A percentile compares a stretch with the other conserved stretches of the same genome.
These are phyloP conservation scores for Corella eumyota DNA, from an alignment of 23 tunicate species.

Conservation along the genomic window DNA sequence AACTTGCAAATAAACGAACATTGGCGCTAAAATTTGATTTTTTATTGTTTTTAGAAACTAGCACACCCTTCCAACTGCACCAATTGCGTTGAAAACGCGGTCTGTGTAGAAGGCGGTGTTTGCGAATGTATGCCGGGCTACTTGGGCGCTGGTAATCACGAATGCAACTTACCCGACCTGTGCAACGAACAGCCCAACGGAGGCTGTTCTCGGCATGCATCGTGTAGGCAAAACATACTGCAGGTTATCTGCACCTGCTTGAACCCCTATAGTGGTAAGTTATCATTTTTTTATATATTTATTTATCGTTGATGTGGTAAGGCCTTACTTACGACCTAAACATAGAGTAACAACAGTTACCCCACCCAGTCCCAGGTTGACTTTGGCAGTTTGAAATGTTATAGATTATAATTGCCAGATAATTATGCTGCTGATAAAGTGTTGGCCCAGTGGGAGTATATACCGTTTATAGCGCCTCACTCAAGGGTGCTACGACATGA, in stretches of 20 bases:
- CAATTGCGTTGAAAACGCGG: conserved; percentile 41
- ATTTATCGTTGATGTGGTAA: too few relatives aligned
- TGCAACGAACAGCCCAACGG: conserved; percentile 48
- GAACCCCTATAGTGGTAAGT: conserved; percentile 49
- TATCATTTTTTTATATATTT: not conserved
- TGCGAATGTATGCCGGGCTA: conserved; percentile 72
- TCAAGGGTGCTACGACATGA: too few relatives aligned
- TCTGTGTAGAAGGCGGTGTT: conserved; percentile 34
- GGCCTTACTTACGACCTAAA: too few relatives aligned
- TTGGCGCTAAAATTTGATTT: too few relatives aligned
- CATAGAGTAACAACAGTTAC: too few relatives aligned
- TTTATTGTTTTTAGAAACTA: conserved; percentile 18
- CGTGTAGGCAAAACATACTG: conserved; percentile 8
- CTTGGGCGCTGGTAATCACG: conserved; percentile 19
- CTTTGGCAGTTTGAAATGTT: too few relatives aligned
- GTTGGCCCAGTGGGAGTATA: too few relatives aligned
- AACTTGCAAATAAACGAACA: too few relatives aligned
- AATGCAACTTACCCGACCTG: conserved; percentile 32
- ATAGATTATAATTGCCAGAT: too few relatives aligned
- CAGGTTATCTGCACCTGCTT: conserved; percentile 42
- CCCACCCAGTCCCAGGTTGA: too few relatives aligned
- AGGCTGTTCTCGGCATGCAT: conserved; percentile 72
- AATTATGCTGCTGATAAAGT: too few relatives aligned
- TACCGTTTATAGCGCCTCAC: too few relatives aligned
- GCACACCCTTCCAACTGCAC: conserved; percentile 30